Evolutionary conservation across 64 coral and sea anemone genomes (phyloP).

Genomic region (Astreopora myriophthalma): DNA sequence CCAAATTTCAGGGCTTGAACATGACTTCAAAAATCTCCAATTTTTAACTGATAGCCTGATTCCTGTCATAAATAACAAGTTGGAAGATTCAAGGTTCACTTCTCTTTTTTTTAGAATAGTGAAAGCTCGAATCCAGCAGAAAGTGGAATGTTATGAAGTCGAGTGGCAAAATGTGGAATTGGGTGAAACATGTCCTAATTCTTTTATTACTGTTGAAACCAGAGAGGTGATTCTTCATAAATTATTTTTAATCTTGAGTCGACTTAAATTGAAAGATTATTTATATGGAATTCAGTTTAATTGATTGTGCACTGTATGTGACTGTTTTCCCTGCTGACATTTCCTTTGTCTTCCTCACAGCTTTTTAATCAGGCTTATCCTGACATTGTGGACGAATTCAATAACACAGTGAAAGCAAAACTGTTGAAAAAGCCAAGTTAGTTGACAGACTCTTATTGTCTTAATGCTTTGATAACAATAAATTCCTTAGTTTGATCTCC

Average conservation of each 20-base stretch:
- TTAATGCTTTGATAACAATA: not conserved
- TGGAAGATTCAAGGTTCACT: not conserved
- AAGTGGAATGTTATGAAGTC: conserved; percentile 86
- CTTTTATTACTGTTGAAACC: conserved; percentile 82
- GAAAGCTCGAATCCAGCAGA: conserved; percentile 82
- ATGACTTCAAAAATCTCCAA: no score
- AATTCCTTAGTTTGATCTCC: no score
- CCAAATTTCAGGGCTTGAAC: no score
- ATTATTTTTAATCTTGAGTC: no score
- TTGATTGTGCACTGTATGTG: not conserved
- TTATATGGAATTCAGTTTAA: no score
- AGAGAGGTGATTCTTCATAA: conserved; percentile 79
- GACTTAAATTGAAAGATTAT: no score
- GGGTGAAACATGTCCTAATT: conserved; percentile 56
- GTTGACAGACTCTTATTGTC: not conserved
- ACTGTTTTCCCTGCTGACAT: no score
- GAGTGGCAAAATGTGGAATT: conserved; percentile 74
- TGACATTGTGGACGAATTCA: conserved; percentile 47
- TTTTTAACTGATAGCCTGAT: no score
- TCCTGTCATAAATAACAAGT: no score
- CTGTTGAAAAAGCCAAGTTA: conserved; percentile 29
- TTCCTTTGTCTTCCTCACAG: not conserved
- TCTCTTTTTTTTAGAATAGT: conserved; percentile 59
- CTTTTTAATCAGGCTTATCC: conserved; percentile 51
- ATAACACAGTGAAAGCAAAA: not conserved